Conservation (phyloP, 2,113 vertebrate species). For the Phrynocephalus versicolor region DNA sequence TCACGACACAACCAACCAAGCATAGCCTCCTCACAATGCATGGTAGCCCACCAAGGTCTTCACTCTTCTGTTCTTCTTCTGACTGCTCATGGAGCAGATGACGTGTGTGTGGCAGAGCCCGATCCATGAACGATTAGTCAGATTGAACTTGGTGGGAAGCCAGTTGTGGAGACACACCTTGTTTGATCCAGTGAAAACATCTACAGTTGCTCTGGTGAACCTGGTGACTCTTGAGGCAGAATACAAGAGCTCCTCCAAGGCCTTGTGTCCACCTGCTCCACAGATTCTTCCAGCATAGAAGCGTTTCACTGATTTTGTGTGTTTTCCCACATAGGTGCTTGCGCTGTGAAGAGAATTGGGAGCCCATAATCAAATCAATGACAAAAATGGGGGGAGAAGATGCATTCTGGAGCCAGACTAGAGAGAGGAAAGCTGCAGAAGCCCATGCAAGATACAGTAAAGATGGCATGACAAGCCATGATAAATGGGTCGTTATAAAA, state of each 20-base stretch:
- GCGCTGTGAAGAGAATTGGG: neutral
- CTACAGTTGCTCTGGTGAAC: neutral
- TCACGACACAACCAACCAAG: no score
- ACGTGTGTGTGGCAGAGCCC: neutral
- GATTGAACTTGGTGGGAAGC: neutral
- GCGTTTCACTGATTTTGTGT: neutral
- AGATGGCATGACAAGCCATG: constrained; percentile 80
- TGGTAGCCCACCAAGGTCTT: neutral
- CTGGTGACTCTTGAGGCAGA: constrained; percentile 43
- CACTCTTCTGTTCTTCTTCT: neutral
- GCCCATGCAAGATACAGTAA: constrained; percentile 70
- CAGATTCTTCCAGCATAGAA: constrained; percentile 36
- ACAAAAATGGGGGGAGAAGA: constrained; percentile 54
- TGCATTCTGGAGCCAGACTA: constrained; percentile 47
- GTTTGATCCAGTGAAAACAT: no score
- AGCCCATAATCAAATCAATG: neutral
- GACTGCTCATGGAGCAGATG: neutral
- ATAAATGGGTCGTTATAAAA: constrained; percentile 89
- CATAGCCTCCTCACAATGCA: neutral
- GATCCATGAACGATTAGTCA: neutral
- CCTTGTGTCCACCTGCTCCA: neutral
- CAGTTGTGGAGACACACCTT: no score
- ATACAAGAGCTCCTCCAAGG: constrained; percentile 32
- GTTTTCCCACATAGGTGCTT: neutral
- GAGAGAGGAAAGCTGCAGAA: constrained; percentile 71